Base-by-base conservation (phyloP, 2,797 vertebrate species). In the Pempheris klunzingeri region DNA sequence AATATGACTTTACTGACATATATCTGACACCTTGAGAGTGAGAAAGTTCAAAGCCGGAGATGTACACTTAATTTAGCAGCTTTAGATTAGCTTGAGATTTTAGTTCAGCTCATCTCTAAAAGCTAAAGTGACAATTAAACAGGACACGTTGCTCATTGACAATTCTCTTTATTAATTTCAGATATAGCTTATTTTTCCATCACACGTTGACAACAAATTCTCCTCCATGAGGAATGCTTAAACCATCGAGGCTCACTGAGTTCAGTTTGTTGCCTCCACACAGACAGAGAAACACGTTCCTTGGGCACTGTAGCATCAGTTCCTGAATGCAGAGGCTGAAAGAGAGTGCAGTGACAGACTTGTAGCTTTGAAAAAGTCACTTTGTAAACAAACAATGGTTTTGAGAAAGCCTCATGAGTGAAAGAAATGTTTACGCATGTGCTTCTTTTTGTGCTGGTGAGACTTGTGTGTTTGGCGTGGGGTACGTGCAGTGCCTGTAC, bases 171-270 rank as follows among this genome's bases (percentile, higher is more conserved):
- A 93, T 93, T 94, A 1, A 91, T 85, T 91, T 88, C 72, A 90
- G 64, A 90, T 86, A 83, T 93, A 95, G 94, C 94, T 95, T 95
- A 95, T 95, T 93, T 90, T 79, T 80, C 67, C 78, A 78, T 85
- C 77, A 77, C 77, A 86, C 53, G 74, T 20, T 61, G 63, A 77
- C 53, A 83, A 82, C 82, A 83, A 58, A 61, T 77, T 59, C 44
- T 80, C 67, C 50, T 72, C 28, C 59, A 44, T 61, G 58, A 74
- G 74, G 53, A 81, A 74, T 49, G 50, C 69, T 81, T 78, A 59
- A 71, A 90, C 89, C 88, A 89, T 90, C 75, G 77, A 85, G 36
- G 65, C 71, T 28, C n/a, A 52, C 43, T 62, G 50, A 77, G 71
- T 80, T 86, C 36, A 62, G 49, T 75, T 73, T 62, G 61, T 71